Evolutionary conservation across 1,140 invertebrate species (phyloP).

Genomic region (Oedothorax gibbosus): DNA sequence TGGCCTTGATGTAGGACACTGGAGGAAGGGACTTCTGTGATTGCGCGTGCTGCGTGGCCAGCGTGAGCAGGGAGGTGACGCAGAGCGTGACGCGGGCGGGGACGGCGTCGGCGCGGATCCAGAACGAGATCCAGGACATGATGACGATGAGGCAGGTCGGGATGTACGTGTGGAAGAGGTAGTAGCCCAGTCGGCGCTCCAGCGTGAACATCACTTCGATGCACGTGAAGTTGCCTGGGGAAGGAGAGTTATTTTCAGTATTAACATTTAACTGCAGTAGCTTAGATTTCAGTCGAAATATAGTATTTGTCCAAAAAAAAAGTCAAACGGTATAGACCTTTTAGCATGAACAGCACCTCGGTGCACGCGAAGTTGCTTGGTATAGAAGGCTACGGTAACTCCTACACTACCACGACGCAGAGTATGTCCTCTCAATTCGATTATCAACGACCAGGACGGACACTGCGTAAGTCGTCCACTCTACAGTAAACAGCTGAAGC

Average conservation of each 20-base stretch:
- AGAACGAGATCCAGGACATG: slow-evolving; percentile 69
- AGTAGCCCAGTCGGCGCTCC: slow-evolving; percentile 86
- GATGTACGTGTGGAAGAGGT: slow-evolving; percentile 91
- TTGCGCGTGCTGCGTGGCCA: slow-evolving; percentile 77
- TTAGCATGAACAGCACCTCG: neutral
- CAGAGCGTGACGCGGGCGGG: slow-evolving; percentile 67
- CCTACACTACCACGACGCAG: too few species aligned
- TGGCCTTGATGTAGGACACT: slow-evolving; percentile 84
- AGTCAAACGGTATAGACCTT: too few species aligned
- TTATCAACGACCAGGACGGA: too few species aligned
- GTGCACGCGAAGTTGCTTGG: neutral
- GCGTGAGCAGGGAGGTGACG: slow-evolving; percentile 76
- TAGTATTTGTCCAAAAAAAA: too few species aligned
- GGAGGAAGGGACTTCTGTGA: slow-evolving; percentile 83
- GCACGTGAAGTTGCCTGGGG: slow-evolving; percentile 86
- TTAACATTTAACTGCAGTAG: too few species aligned
- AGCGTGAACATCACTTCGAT: slow-evolving; percentile 86
- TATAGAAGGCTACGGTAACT: too few species aligned
- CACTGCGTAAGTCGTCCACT: too few species aligned
- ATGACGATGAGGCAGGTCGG: slow-evolving; percentile 68
- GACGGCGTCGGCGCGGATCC: slow-evolving; percentile 70
- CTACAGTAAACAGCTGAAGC: too few species aligned
- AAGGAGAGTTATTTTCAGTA: too few species aligned
- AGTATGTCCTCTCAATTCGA: too few species aligned
- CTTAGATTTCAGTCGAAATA: too few species aligned